These are phyloP conservation scores for Schizotus pectinicornis DNA, from an alignment of 2,888 invertebrate genomes.

Conservation along the genomic window DNA sequence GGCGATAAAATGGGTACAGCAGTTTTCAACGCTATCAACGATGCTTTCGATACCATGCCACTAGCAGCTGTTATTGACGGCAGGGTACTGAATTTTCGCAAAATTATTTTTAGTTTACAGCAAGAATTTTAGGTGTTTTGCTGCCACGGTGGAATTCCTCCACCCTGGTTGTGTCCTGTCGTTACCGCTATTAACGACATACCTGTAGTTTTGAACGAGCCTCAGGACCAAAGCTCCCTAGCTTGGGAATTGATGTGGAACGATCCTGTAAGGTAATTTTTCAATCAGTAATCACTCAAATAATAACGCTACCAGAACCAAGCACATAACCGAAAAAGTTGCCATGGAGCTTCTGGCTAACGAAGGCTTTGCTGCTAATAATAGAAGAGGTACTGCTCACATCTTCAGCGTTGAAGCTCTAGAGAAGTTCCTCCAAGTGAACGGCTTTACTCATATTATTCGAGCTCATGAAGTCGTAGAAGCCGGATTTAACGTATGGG, in stretches of 20 bases:
- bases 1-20: slow-evolving; percentile 67
- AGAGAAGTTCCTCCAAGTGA: slow-evolving; percentile 68
- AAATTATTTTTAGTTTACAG: too few species aligned
- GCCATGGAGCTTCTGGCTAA: slow-evolving; percentile 63
- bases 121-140: slow-evolving; percentile 64
- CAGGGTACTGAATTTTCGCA: slow-evolving; percentile 54
- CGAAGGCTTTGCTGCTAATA: slow-evolving; percentile 73
- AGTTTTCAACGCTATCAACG: slow-evolving; percentile 74
- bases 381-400: slow-evolving; percentile 73
- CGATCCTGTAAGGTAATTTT: slow-evolving; percentile 63
- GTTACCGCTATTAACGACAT: slow-evolving; percentile 70
- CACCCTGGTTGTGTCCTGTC: slow-evolving; percentile 69
- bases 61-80: slow-evolving; percentile 77
- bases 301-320: slow-evolving; percentile 50
- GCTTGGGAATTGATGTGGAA: slow-evolving; percentile 85
- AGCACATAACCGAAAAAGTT: slow-evolving; percentile 58
- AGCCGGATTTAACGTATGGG: slow-evolving; percentile 70
- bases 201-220: slow-evolving; percentile 68
- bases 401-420: slow-evolving; percentile 74
- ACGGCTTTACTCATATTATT: slow-evolving; percentile 73
- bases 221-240: slow-evolving; percentile 71
- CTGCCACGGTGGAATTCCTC: slow-evolving; percentile 80
- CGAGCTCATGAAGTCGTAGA: slow-evolving; percentile 78
- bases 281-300: too few species aligned
- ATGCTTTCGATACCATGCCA: slow-evolving; percentile 74